phyloP scores from a whole-genome alignment of 2,113 vertebrate species.

The Xenus cinereus region DNA sequence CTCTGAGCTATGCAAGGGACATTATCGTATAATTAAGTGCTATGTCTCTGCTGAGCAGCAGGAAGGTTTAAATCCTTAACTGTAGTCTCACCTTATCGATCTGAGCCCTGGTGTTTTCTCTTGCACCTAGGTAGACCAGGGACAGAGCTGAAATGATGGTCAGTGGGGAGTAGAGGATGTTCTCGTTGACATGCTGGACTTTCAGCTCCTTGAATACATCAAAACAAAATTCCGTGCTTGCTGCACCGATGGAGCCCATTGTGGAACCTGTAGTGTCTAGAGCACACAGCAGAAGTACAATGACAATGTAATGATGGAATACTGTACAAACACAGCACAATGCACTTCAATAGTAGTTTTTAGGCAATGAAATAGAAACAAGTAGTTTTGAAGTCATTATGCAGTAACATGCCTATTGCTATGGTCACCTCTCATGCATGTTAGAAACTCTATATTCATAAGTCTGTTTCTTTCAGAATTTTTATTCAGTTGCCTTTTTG shows the following conservation, averaged over 20 bases:
- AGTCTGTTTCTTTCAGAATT: not conserved
- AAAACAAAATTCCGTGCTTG: constrained; percentile 80
- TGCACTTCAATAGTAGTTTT: not conserved
- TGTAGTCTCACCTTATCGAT: constrained; percentile 81
- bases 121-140: constrained; percentile 81
- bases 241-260: constrained; percentile 70
- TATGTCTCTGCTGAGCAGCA: not conserved
- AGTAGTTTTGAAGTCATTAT: not conserved
- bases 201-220: constrained; percentile 78
- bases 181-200: constrained; percentile 51
- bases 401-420: not conserved
- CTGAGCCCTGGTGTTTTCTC: constrained; percentile 78
- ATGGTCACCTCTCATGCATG: not conserved
- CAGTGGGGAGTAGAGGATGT: constrained; percentile 83
- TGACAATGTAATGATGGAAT: not conserved
- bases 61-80: not conserved
- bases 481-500: not conserved
- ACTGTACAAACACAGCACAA: not conserved
- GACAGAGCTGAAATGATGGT: constrained; percentile 82
- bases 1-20: not conserved
- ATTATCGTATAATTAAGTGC: not conserved
- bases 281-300: not conserved
- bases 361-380: not conserved
- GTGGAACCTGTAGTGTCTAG: constrained; percentile 5
- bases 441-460: not conserved